phyloP scores from a whole-genome alignment of 2,113 vertebrate species.

The Chitala chitala region DNA sequence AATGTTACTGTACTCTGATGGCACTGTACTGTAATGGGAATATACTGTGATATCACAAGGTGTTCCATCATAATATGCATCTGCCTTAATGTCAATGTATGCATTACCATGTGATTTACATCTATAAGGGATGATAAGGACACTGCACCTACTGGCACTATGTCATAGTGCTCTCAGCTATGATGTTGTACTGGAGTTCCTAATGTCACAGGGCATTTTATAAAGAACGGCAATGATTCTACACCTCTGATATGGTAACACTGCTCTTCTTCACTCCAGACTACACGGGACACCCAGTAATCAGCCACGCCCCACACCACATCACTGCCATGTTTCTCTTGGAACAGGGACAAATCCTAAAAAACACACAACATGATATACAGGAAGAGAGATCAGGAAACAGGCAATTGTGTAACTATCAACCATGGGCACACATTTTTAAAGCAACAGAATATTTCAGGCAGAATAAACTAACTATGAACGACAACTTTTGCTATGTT shows the following conservation, averaged over 20 bases:
- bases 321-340: slow-evolving; percentile 67
- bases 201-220: not conserved
- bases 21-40: not conserved
- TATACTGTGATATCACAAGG: not conserved
- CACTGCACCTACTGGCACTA: too few species aligned
- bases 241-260: slow-evolving; percentile 78
- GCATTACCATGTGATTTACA: too few species aligned
- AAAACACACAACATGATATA: not conserved
- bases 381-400: not conserved
- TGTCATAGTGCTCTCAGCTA: not conserved
- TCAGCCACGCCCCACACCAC: slow-evolving; percentile 77
- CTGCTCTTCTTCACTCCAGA: slow-evolving; percentile 69
- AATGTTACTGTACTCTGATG: not conserved
- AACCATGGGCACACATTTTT: not conserved
- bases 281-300: slow-evolving; percentile 88
- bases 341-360: slow-evolving; percentile 84
- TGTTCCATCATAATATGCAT: not conserved
- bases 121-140: too few species aligned
- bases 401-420: not conserved
- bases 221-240: not conserved
- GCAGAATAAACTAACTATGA: not conserved
- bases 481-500: not conserved
- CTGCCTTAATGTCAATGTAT: too few species aligned
- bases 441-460: not conserved
- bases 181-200: too few species aligned